Evolutionary conservation across 2,113 vertebrate species (phyloP).

Genomic region (Ramphastos sulfuratus): DNA sequence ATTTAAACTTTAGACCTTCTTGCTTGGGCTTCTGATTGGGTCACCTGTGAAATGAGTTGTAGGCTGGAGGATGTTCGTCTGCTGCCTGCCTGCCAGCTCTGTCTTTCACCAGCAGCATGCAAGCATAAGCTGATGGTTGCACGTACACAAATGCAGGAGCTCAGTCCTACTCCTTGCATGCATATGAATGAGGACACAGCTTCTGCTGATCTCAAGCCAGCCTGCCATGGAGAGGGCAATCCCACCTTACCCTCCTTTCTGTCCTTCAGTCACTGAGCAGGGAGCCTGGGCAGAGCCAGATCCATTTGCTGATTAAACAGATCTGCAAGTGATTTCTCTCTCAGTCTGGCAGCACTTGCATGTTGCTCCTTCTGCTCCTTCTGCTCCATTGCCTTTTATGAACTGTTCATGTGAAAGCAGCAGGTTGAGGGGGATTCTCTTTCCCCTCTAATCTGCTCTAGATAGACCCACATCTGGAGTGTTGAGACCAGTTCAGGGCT

Average conservation of each 20-base stretch:
- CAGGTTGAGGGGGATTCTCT: too few species aligned
- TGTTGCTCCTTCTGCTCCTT: too few species aligned
- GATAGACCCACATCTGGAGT: too few species aligned
- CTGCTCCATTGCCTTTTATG: too few species aligned
- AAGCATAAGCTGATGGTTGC: background rate
- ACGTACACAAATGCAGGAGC: too few species aligned
- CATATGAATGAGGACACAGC: background rate
- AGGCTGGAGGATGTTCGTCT: background rate
- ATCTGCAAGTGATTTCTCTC: background rate
- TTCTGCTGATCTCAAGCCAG: fast-evolving
- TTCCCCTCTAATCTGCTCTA: too few species aligned
- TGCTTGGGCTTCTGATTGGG: background rate
- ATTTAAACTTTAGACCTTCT: background rate
- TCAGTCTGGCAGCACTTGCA: background rate
- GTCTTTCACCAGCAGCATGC: fast-evolving
- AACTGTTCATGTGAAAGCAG: background rate
- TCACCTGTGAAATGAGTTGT: background rate
- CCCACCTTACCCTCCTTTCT: background rate
- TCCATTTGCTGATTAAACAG: background rate
- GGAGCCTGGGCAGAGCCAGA: too few species aligned
- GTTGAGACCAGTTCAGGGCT: too few species aligned
- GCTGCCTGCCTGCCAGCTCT: background rate
- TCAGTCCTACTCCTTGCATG: background rate
- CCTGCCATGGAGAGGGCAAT: background rate
- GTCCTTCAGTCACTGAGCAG: background rate